These are phyloP conservation scores for Prionailurus viverrinus DNA, from an alignment of 2,113 vertebrate genomes.

Conservation along the genomic window DNA sequence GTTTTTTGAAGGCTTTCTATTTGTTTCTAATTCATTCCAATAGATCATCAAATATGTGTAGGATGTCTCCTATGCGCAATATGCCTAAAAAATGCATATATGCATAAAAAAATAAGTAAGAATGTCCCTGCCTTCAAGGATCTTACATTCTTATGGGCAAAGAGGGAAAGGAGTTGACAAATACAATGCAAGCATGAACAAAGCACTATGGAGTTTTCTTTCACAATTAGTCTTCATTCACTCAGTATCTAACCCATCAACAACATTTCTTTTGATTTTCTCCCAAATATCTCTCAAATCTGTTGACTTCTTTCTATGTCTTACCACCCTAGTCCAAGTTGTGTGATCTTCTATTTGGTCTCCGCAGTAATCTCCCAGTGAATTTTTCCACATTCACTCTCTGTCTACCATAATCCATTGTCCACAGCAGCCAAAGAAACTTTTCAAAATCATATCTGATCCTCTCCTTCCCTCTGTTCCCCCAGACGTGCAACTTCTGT, in stretches of 20 bases:
- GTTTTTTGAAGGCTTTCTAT: neutral
- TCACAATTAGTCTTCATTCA: neutral
- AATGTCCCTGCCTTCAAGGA: neutral
- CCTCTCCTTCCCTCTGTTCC: rapidly evolving
- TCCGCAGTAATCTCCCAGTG: neutral
- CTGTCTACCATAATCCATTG: neutral
- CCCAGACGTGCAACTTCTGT: neutral
- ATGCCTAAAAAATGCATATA: neutral
- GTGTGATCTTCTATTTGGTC: neutral
- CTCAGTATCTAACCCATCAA: neutral
- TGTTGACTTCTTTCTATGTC: neutral
- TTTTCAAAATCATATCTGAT: neutral
- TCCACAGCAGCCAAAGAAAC: neutral
- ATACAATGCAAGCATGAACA: neutral
- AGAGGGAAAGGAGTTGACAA: neutral
- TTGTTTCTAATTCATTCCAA: neutral
- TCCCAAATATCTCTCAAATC: neutral
- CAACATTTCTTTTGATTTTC: neutral
- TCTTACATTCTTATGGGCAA: neutral
- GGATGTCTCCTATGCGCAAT: neutral
- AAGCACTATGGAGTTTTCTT: neutral
- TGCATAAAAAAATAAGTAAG: neutral
- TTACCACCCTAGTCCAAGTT: neutral
- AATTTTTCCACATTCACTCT: neutral
- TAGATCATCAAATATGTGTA: neutral